phyloP scores from a whole-genome alignment of 2,888 invertebrate genomes.

The Latrodectus elegans region DNA sequence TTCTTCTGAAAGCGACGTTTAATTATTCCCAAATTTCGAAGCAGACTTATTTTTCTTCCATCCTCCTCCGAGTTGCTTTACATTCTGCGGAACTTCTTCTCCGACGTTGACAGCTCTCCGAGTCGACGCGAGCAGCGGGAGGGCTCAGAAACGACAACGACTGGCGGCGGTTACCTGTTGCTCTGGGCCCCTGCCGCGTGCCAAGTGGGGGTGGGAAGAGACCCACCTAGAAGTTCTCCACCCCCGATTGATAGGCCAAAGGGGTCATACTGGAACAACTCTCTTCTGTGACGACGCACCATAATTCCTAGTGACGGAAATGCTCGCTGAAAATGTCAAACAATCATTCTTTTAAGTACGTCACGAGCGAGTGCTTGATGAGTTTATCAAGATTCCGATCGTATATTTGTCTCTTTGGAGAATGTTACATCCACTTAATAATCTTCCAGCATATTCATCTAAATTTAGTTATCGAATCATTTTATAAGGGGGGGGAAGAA shows the following conservation, averaged over 20 bases:
- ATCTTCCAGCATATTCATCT: too few species aligned
- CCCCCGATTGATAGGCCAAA: not conserved
- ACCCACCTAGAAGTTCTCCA: slow-evolving; percentile 1
- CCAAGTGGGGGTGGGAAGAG: not conserved
- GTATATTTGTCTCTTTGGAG: too few species aligned
- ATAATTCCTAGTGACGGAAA: slow-evolving; percentile 14
- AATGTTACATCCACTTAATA: too few species aligned
- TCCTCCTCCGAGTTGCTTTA: too few species aligned
- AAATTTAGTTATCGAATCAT: too few species aligned
- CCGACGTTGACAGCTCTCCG: slow-evolving; percentile 3
- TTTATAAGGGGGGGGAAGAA: too few species aligned
- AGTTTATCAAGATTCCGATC: slow-evolving; percentile 22
- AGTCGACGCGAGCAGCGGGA: not conserved
- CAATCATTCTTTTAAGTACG: slow-evolving; percentile 5
- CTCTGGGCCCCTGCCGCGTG: slow-evolving; percentile 20
- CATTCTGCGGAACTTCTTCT: not conserved
- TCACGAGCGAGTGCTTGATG: slow-evolving; percentile 19
- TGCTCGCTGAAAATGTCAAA: not conserved
- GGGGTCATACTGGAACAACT: slow-evolving; percentile 22
- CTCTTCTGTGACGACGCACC: slow-evolving; percentile 1
- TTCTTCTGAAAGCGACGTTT: too few species aligned
- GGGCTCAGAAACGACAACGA: slow-evolving; percentile 16
- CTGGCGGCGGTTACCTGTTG: slow-evolving; percentile 17
- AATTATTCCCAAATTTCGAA: too few species aligned
- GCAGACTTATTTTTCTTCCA: too few species aligned